A percentile compares a stretch with the other conserved stretches of the same genome.
Conservation (phyloP, 1,140 invertebrate species). For the Drosophila sp. region DNA sequence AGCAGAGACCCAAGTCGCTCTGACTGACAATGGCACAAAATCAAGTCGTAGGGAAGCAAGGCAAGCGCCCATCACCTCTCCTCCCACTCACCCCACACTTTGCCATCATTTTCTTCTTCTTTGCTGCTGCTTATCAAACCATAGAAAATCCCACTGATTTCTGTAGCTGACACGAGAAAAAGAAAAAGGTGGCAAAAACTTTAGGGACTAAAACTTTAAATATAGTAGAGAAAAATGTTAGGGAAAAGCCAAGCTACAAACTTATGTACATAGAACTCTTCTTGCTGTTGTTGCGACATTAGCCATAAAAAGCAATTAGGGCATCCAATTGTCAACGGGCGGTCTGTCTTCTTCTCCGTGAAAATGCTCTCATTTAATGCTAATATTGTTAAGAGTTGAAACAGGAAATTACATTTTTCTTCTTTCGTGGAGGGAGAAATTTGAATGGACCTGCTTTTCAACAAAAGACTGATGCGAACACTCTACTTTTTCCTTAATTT, state of each 20-base stretch:
- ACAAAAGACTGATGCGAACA: too few species aligned
- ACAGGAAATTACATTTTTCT: constrained; percentile 3
- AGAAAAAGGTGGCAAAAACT: constrained; percentile 13
- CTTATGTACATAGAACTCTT: constrained; percentile 16
- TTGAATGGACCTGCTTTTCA: too few species aligned
- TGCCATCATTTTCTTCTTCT: neutral
- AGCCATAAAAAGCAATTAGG: constrained; percentile 52
- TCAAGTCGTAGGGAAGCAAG: constrained; percentile 9
- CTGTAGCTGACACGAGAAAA: neutral
- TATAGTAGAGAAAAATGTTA: constrained; percentile 33
- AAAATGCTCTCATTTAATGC: constrained; percentile 5
- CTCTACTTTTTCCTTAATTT: too few species aligned
- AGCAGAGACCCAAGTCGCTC: constrained; percentile 34
- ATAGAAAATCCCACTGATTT: constrained; percentile 56
- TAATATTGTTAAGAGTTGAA: constrained; percentile 11
- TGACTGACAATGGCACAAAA: constrained; percentile 39
- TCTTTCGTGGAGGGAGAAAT: neutral
- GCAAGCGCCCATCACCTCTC: neutral
- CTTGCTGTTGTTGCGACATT: constrained; percentile 38
- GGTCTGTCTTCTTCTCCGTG: neutral
- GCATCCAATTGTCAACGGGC: constrained; percentile 35
- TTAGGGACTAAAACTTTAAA: constrained; percentile 41
- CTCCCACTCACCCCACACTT: neutral
- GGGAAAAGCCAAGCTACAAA: constrained; percentile 30
- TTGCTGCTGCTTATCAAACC: constrained; percentile 45